These are phyloP conservation scores for Drosophila sucinea DNA, from an alignment of 1,140 invertebrate species.

Conservation along the genomic window DNA sequence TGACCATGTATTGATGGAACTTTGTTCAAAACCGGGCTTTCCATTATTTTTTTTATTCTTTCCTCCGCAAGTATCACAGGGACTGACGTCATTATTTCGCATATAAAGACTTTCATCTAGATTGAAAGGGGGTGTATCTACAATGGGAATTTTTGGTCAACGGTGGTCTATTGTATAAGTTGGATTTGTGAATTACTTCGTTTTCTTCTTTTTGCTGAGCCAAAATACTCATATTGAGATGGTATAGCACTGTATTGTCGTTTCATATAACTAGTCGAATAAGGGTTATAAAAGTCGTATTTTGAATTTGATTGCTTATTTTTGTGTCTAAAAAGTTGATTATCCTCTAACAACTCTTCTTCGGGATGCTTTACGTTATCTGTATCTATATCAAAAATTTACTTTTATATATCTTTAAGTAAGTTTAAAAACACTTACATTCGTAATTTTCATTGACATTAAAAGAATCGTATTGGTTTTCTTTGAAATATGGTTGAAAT, in stretches of 20 bases:
- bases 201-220: background rate
- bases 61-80: constrained; percentile 45
- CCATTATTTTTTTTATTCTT: constrained; percentile 40
- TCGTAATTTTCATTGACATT: background rate
- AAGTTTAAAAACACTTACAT: background rate
- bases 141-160: background rate
- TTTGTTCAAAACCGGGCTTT: background rate
- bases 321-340: background rate
- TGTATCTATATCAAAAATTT: background rate
- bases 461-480: background rate
- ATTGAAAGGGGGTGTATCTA: background rate
- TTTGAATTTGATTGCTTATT: background rate
- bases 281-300: background rate
- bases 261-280: background rate
- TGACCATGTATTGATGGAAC: too few relatives aligned
- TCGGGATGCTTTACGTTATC: background rate
- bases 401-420: background rate
- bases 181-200: background rate
- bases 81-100: background rate
- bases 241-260: background rate
- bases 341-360: background rate
- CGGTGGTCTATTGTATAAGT: too few relatives aligned
- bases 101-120: background rate
- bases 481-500: background rate
- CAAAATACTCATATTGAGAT: background rate